Conservation (phyloP, 2,888 invertebrate species). For the Nemapogon koenigi region DNA sequence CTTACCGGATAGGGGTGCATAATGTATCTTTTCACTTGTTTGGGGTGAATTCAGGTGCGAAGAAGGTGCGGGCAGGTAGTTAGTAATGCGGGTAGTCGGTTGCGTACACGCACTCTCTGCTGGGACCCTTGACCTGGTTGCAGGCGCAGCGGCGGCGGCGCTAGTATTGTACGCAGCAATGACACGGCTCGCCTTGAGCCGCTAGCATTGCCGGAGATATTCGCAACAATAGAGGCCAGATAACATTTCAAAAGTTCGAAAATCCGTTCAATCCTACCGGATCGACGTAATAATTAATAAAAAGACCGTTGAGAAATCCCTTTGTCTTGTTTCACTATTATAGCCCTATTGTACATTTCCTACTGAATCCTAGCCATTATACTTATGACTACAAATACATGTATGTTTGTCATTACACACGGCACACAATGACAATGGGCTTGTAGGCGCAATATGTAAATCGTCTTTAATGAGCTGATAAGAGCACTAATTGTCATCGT, state of each 20-base stretch:
- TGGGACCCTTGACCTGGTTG: slow-evolving; percentile 59
- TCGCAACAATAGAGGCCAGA: slow-evolving; percentile 65
- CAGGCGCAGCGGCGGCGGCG: slow-evolving; percentile 26
- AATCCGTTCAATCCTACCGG: neutral
- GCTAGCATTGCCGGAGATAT: slow-evolving; percentile 61
- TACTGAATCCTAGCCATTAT: too few relatives aligned
- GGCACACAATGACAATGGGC: too few relatives aligned
- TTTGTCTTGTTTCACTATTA: too few relatives aligned
- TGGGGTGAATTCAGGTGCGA: slow-evolving; percentile 29
- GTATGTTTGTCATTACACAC: too few relatives aligned
- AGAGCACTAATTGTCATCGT: slow-evolving; percentile 30
- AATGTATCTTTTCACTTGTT: slow-evolving; percentile 17
- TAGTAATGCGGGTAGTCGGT: slow-evolving; percentile 23
- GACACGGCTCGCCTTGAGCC: slow-evolving; percentile 63
- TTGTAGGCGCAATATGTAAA: too few relatives aligned
- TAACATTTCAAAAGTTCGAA: slow-evolving; percentile 58
- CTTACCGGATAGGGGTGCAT: slow-evolving; percentile 11
- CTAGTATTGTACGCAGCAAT: slow-evolving; percentile 57
- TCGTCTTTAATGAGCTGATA: slow-evolving; percentile 44
- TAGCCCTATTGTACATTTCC: too few relatives aligned
- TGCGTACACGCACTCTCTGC: slow-evolving; percentile 28
- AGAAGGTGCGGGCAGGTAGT: slow-evolving; percentile 35
- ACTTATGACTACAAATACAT: too few relatives aligned
- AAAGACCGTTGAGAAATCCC: too few relatives aligned
- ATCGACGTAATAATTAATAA: too few relatives aligned